These are phyloP conservation scores for Notiomystis cincta DNA, from an alignment of 2,113 vertebrate genomes.

Conservation along the genomic window DNA sequence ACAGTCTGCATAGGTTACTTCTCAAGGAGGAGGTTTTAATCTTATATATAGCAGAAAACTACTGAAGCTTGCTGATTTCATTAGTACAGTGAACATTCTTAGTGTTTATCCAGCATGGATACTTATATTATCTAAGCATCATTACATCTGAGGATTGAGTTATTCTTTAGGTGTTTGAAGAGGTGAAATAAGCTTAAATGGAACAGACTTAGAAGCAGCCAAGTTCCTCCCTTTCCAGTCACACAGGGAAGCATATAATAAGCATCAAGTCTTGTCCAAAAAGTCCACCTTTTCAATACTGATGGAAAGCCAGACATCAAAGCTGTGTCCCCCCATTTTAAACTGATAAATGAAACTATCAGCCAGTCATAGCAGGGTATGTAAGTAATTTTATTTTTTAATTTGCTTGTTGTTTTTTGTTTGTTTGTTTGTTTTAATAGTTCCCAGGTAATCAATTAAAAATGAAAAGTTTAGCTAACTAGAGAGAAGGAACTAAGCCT, in stretches of 20 bases:
- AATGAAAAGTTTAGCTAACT: background rate
- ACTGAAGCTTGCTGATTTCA: conserved; percentile 6
- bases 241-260: background rate
- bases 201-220: background rate
- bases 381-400: background rate
- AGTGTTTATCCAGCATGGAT: background rate
- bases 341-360: background rate
- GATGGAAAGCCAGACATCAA: background rate
- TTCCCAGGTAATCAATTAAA: background rate
- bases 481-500: background rate
- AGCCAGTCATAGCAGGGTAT: background rate
- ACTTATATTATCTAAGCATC: background rate
- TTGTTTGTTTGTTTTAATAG: background rate
- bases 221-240: background rate
- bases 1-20: background rate
- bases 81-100: background rate
- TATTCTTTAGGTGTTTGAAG: background rate
- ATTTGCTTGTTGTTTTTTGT: background rate
- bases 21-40: background rate
- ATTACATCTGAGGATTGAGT: background rate
- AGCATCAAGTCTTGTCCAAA: background rate
- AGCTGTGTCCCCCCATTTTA: background rate
- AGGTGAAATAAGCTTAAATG: background rate
- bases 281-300: background rate
- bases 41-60: background rate